phyloP scores from a whole-genome alignment of 2,888 invertebrate genomes.

The Lochmaea capreae region DNA sequence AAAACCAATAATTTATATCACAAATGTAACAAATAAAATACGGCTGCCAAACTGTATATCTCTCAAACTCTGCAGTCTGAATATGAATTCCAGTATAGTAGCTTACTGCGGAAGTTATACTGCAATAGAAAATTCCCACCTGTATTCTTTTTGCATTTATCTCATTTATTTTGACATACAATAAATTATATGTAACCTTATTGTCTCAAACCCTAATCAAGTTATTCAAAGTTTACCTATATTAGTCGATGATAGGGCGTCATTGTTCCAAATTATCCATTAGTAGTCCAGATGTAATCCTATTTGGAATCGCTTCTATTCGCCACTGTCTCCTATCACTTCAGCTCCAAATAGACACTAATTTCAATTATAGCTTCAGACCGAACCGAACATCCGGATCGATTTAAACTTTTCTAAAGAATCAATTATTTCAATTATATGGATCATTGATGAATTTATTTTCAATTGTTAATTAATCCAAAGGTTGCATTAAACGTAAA shows the following conservation, averaged over 20 bases:
- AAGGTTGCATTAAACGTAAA: too few relatives aligned
- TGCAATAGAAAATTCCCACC: too few relatives aligned
- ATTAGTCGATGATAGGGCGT: neutral
- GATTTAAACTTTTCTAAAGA: neutral
- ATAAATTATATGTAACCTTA: neutral
- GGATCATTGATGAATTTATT: neutral
- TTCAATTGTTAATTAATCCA: too few relatives aligned
- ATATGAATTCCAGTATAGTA: too few relatives aligned
- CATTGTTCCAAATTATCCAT: neutral
- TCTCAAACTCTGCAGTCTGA: too few relatives aligned
- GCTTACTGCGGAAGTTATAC: too few relatives aligned
- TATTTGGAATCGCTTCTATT: neutral
- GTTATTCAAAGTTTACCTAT: neutral
- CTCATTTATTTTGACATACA: too few relatives aligned
- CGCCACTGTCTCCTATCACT: neutral
- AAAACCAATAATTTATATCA: too few relatives aligned
- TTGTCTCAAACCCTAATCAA: neutral
- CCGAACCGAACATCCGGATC: neutral
- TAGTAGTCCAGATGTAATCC: neutral
- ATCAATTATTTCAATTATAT: neutral
- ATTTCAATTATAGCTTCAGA: neutral
- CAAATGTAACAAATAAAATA: too few relatives aligned
- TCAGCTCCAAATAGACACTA: neutral
- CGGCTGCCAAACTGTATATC: too few relatives aligned
- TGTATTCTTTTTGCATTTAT: too few relatives aligned